Base-by-base conservation (phyloP, 1,140 invertebrate genomes). In the Teleopsis dalmanni region DNA sequence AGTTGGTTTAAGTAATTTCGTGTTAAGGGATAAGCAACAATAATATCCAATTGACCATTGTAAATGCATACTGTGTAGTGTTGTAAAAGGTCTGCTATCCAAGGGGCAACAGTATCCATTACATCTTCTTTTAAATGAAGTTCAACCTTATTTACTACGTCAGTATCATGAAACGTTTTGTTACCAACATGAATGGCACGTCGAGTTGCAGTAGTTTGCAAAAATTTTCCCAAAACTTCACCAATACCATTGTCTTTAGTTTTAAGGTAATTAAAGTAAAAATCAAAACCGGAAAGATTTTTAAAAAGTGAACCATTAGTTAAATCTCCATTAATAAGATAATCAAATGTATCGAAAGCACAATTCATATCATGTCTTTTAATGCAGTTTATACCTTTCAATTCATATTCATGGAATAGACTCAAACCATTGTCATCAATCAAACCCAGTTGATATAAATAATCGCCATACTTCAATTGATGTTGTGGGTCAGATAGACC, bases 41-140 rank as follows among this genome's bases (percentile, higher is more conserved):
- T 89, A 14, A 93, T 83, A 62, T 93, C 89, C 29, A 92, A 60
- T 59, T 91, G 87, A 1, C 89, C 89, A 60, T 82, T 90, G 62
- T 91, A 93, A 41, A 87, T 76, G 5, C 87, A 72, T 4, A 85
- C 78, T 64, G 78, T 78, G 57, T 88, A 89, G 49, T 80, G 58
- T 40, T 60, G 80, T 55, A 75, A 80, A 1, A 95, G 67, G 47
- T 84, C 80, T 6, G 78, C 73, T 37, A 95, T 72, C 78, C 82
- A 84, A 2, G 80, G 80, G 33, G 85, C 83, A 19, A 90, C 80
- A 1, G 85, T 87, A 57, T 90, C 78, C 82, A 93, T 88, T 0
- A 95, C 76, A 73, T 95, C 92, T 21, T 75, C 64, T 42, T 82
- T 78, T 6, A 95, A 63, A 65, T 85, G 74, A 13, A 74, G 56